A percentile compares a stretch with the other conserved stretches of the same genome.
These are phyloP conservation scores for Sinocyclocheilus maitianheensis DNA, from an alignment of 2,113 vertebrate species.

Conservation along the genomic window DNA sequence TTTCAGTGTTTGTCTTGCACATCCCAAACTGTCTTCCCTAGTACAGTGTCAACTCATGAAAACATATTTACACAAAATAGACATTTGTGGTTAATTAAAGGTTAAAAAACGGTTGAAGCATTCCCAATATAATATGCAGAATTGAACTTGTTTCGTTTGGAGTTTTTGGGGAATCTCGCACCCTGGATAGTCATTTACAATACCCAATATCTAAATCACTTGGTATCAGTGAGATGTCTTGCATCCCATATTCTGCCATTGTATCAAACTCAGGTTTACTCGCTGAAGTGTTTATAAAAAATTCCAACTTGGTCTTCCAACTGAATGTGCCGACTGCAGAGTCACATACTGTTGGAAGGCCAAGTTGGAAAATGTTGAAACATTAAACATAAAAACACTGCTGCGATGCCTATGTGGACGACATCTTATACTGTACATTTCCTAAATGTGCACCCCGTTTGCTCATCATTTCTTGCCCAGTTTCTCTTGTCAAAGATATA, in stretches of 20 bases:
- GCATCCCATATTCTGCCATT: background rate
- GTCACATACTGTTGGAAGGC: background rate
- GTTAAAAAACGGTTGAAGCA: background rate
- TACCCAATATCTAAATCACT: background rate
- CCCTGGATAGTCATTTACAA: background rate
- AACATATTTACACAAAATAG: background rate
- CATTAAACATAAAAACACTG: background rate
- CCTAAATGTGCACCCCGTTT: background rate
- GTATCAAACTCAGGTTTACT: background rate
- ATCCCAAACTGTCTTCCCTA: background rate
- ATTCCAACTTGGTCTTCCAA: background rate
- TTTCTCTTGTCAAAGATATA: background rate
- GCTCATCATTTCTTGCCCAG: background rate
- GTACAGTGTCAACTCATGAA: too few species aligned
- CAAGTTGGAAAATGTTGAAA: too few species aligned
- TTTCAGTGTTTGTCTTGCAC: too few species aligned
- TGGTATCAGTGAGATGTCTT: background rate
- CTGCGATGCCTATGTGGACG: background rate
- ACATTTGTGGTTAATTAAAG: background rate
- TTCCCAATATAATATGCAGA: background rate
- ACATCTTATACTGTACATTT: background rate
- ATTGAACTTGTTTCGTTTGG: background rate
- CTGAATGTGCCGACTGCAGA: background rate
- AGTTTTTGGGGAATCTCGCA: background rate
- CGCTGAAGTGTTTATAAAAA: background rate